Evolutionary conservation across 2,113 vertebrate species (phyloP).

Genomic region (Gasterosteus nipponicus): DNA sequence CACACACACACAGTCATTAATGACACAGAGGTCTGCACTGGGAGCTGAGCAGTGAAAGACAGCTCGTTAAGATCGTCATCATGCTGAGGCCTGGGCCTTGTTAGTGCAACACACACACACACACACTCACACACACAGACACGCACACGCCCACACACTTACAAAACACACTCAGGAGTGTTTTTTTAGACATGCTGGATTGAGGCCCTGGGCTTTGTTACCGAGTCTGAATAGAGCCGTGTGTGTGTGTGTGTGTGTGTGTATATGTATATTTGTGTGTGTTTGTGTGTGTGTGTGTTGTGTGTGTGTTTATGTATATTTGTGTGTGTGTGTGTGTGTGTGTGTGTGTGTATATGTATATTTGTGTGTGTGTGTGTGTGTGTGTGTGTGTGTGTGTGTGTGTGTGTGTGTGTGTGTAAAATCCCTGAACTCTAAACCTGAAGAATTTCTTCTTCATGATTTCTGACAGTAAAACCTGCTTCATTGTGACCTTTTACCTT

Average conservation of each 20-base stretch:
- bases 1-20: constrained; percentile 53
- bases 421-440: neutral
- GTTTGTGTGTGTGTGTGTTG: constrained; percentile 11
- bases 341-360: constrained; percentile 1
- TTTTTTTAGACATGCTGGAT: constrained; percentile 61
- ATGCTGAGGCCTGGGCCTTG: constrained; percentile 69
- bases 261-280: constrained; percentile 47
- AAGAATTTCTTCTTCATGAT: neutral
- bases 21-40: constrained; percentile 60
- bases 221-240: constrained; percentile 54
- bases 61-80: constrained; percentile 74
- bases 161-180: constrained; percentile 57
- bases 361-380: neutral
- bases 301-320: constrained; percentile 30
- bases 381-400: constrained; percentile 43
- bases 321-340: constrained; percentile 9
- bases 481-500: no score
- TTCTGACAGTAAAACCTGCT: neutral
- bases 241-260: constrained; percentile 30
- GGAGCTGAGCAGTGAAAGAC: constrained; percentile 74
- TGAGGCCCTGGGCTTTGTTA: constrained; percentile 66
- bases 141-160: constrained; percentile 25
- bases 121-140: constrained; percentile 27
- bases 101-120: constrained; percentile 62
- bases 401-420: constrained; percentile 29